These are phyloP conservation scores for Tryphoninae sp. DNA, from an alignment of 2,888 invertebrate genomes.

Conservation along the genomic window DNA sequence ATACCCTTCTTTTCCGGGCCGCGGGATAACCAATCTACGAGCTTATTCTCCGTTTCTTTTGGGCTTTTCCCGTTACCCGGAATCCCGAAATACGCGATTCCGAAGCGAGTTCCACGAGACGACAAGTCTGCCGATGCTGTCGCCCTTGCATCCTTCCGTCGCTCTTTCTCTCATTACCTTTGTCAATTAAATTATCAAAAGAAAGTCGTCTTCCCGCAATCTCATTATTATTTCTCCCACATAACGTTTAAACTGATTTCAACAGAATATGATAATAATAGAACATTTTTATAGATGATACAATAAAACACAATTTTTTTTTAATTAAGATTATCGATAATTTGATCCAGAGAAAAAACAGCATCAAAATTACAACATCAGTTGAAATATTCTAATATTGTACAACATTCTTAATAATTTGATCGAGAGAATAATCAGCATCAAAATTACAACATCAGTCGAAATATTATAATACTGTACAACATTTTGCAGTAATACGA, in stretches of 20 bases:
- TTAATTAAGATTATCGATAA: no score
- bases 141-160: conserved; percentile 41
- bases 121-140: conserved; percentile 31
- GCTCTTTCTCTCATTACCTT: conserved; percentile 6
- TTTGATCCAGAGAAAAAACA: no score
- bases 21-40: not conserved
- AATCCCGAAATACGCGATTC: conserved; percentile 41
- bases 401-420: not conserved
- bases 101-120: conserved; percentile 27
- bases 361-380: no score
- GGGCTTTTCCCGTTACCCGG: conserved; percentile 28
- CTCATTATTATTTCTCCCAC: not conserved
- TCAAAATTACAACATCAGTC: not conserved
- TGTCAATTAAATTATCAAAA: not conserved
- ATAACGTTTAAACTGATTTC: no score
- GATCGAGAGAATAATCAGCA: no score
- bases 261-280: no score
- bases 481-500: not conserved
- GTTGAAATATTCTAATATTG: not conserved
- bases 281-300: no score
- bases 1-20: not conserved
- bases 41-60: conserved; percentile 23
- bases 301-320: no score
- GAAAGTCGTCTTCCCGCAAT: not conserved
- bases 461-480: not conserved